These are phyloP conservation scores for Nanger granti DNA, from an alignment of 2,113 vertebrate genomes.

Conservation along the genomic window DNA sequence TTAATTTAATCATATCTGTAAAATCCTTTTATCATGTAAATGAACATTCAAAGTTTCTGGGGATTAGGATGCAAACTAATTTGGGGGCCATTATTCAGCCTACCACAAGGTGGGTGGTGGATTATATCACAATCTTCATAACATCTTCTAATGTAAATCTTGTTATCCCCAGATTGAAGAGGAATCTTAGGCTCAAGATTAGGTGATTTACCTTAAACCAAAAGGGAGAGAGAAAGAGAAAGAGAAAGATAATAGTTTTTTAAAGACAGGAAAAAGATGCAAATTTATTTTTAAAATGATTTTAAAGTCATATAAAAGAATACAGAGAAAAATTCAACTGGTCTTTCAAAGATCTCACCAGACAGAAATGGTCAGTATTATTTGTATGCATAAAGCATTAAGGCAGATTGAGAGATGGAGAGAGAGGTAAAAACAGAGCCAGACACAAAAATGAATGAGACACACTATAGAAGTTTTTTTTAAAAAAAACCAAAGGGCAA, in stretches of 20 bases:
- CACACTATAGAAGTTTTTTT: not conserved
- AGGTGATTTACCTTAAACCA: not conserved
- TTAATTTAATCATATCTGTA: conserved; percentile 9
- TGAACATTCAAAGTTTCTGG: not conserved
- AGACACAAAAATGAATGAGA: not conserved
- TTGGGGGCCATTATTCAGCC: not conserved
- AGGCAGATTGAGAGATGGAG: not conserved
- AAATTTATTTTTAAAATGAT: not conserved
- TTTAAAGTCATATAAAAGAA: not conserved
- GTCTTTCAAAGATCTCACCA: not conserved
- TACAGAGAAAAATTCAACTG: conserved; percentile 17
- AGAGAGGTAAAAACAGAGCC: not conserved
- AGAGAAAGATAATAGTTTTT: not conserved
- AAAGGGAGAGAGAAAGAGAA: not conserved
- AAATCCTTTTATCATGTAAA: not conserved
- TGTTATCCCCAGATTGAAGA: not conserved
- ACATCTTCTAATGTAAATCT: not conserved
- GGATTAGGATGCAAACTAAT: not conserved
- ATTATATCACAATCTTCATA: not conserved
- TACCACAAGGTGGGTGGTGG: not conserved
- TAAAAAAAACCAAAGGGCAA: not conserved
- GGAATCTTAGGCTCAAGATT: conserved; percentile 14
- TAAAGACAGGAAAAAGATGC: not conserved
- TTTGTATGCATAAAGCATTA: not conserved
- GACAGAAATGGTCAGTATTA: not conserved